phyloP scores from a whole-genome alignment of 2,797 vertebrate species.

The Schizothorax lantsangensis region DNA sequence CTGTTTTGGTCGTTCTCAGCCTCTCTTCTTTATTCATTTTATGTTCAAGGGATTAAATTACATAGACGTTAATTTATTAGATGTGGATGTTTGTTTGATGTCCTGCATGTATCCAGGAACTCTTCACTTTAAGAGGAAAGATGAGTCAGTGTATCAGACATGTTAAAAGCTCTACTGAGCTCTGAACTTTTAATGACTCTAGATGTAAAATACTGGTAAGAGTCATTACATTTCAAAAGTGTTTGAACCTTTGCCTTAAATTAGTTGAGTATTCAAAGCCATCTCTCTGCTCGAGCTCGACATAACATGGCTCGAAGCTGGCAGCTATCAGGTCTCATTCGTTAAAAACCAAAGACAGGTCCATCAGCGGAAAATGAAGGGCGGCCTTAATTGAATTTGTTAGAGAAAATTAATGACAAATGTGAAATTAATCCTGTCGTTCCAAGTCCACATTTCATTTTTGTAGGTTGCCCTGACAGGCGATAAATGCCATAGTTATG shows the following conservation, averaged over 20 bases:
- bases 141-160: neutral
- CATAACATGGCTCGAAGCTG: slow-evolving; percentile 8
- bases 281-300: slow-evolving; percentile 50
- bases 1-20: neutral
- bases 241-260: slow-evolving; percentile 35
- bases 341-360: slow-evolving; percentile 39
- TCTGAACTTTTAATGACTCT: slow-evolving; percentile 37
- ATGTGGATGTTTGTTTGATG: slow-evolving; percentile 62
- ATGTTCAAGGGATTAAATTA: slow-evolving; percentile 61
- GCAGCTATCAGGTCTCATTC: slow-evolving; percentile 47
- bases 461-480: slow-evolving; percentile 29
- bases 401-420: slow-evolving; percentile 49
- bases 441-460: slow-evolving; percentile 21
- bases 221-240: neutral
- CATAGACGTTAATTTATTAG: slow-evolving; percentile 56
- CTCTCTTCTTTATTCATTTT: slow-evolving; percentile 61
- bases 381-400: slow-evolving; percentile 49
- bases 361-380: slow-evolving; percentile 38
- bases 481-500: slow-evolving; percentile 10
- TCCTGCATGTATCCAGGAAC: neutral
- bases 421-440: slow-evolving; percentile 39
- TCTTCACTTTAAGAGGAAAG: slow-evolving; percentile 8
- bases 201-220: slow-evolving; percentile 23
- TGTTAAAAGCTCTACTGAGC: slow-evolving; percentile 6
- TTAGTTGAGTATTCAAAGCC: slow-evolving; percentile 34